Evolutionary conservation across 2,888 invertebrate species (phyloP), one percentile per base, ranked within the genome.

Genomic region (Serripes groenlandicus): DNA sequence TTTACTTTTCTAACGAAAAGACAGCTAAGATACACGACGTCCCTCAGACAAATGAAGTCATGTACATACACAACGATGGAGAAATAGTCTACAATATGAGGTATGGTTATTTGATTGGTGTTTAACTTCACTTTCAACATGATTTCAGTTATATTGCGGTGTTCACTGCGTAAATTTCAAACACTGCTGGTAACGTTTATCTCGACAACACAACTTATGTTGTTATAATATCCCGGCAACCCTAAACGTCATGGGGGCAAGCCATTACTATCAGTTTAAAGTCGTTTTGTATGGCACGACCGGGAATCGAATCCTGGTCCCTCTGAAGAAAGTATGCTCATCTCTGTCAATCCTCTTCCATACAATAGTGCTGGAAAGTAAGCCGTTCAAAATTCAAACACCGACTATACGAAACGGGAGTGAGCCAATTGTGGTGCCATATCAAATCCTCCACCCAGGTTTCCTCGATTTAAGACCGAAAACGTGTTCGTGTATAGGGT

Each of bases 1-100:
- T 62, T 21, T 62, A 62, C 28, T 62, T 62, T n/a, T 26, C 62
- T 15, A 62, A 11, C 26, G 62, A 62, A n/a, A 62, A 62, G n/a
- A 26, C 62, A 5, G 62, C 62, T 3, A 62, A 30, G 2, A n/a
- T 34, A 15, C 62, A 62, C 21, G 34, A 30, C 21, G 62, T 62
- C 3, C 62, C 62, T 2, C 62, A 62, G 34, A 34, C 30, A 62
- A 62, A 62, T 34, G 28, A 26, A 2, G 62, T 30, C 34, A 62
- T 62, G 62, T 62, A 62, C 34, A 62, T 62, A 15, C n/a, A 7
- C 3, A 30, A 30, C 1, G 34, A 62, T 21, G 62, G 62, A 2
- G 34, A 30, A 1, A 28, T 62, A 1, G n/a, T 62, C 11, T 62
- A 62, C 34, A 62, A 62, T 21, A 62, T 62, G 62, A 62, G 62